These are phyloP conservation scores for Stenotaenia linearis DNA, from an alignment of 2,888 invertebrate species.

Conservation along the genomic window DNA sequence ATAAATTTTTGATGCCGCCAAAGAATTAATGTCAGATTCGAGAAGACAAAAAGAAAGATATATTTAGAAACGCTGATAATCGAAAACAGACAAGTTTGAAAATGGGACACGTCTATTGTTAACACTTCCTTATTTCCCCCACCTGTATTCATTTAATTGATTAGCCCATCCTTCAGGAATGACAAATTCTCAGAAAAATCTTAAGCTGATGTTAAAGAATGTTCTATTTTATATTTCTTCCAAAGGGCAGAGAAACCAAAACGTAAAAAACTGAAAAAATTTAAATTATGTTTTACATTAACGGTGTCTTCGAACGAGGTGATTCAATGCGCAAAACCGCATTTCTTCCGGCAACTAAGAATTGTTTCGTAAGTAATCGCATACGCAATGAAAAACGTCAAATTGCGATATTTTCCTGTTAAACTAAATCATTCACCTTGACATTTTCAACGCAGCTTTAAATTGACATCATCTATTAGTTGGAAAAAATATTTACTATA, in stretches of 20 bases:
- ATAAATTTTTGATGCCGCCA: not conserved
- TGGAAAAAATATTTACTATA: not conserved
- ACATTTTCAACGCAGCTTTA: not conserved
- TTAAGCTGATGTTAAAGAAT: no score
- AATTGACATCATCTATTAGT: not conserved
- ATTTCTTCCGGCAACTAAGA: no score
- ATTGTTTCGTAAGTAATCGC: no score
- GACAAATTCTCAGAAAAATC: not conserved
- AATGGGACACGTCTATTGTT: not conserved
- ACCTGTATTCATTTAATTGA: constrained; percentile 11
- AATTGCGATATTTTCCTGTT: not conserved
- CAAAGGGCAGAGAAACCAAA: no score
- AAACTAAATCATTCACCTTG: not conserved
- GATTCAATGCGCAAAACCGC: no score
- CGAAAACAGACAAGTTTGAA: no score
- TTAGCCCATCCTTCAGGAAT: not conserved
- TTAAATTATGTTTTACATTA: no score
- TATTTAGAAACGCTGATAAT: no score
- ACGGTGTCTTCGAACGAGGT: no score
- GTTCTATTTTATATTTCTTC: no score
- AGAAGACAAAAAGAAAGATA: no score
- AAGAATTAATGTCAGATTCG: not conserved
- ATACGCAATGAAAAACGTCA: not conserved
- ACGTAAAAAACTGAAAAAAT: no score
- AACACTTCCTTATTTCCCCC: constrained; percentile 21